A percentile compares a stretch with the other conserved stretches of the same genome.
Evolutionary conservation across 2,888 invertebrate species (phyloP).

Genomic region (Ophion obscuratus): DNA sequence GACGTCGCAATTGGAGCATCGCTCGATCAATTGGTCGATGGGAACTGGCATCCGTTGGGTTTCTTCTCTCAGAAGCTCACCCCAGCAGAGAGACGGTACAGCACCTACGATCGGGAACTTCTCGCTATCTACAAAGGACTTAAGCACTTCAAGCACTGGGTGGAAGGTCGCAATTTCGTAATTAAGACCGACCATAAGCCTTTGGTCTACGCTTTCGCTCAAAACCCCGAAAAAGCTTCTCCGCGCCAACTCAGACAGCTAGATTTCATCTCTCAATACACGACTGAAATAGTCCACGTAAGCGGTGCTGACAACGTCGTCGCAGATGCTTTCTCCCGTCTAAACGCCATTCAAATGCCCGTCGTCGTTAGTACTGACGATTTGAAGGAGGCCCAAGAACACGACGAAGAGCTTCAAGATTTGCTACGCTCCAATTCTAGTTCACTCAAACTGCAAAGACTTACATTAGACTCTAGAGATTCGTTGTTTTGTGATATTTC

Average conservation of each 20-base stretch:
- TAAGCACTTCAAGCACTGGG: background rate
- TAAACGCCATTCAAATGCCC: conserved; percentile 43
- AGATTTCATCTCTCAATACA: no score
- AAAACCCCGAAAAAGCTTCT: no score
- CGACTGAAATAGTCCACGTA: no score
- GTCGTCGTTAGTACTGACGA: conserved; percentile 4
- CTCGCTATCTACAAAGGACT: background rate
- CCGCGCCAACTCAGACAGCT: no score
- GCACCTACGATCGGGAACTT: background rate
- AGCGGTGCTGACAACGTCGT: conserved; percentile 8
- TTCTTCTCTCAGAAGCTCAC: conserved; percentile 46
- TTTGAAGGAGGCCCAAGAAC: conserved; percentile 39
- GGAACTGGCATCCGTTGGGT: conserved; percentile 1
- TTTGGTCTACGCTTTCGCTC: no score
- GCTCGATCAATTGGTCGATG: conserved; percentile 20
- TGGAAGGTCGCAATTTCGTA: no score
- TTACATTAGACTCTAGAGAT: background rate
- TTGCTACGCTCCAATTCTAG: conserved; percentile 48
- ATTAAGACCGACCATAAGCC: no score
- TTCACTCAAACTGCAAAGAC: background rate
- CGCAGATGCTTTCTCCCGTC: conserved; percentile 43
- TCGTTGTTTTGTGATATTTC: background rate
- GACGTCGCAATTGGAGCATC: conserved; percentile 20
- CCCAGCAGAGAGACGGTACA: background rate
- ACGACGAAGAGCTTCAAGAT: conserved; percentile 39